Evolutionary conservation across 2,113 vertebrate species (phyloP), one percentile per base, ranked within the genome.

Genomic region (Hipposideros armiger): DNA sequence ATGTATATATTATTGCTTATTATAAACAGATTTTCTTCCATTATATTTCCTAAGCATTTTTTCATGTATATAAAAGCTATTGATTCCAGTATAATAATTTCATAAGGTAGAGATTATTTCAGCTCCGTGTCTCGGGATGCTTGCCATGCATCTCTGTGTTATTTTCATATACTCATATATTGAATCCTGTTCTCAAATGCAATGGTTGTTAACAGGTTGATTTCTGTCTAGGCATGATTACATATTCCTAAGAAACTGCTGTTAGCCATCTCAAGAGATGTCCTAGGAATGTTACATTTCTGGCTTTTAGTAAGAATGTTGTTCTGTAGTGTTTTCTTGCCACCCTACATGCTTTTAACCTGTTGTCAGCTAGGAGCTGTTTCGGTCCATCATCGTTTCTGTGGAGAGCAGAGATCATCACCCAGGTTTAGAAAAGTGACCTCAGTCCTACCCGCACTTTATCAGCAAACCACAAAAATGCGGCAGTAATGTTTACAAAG

Each of bases 11-110:
- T 74, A 72, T 70, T 70, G 70, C 77, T 86, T 77, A 66, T 62
- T 47, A 81, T 77, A 69, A 80, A 74, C 40, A 67, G n/a, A n/a
- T 81, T 91, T 88, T 58, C 69, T 76, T 78, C 36, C 45, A 56
- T 78, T 96, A 28, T 52, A 91, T 91, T 70, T 82, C 36, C 76
- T 94, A 90, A 30, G 15, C 19, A 62, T 24, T 74, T 95, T 62
- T 76, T 42, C 58, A 19, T 47, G 30, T 74, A 52, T 73, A n/a
- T 74, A 36, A 72, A 89, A 94, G 16, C 50, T 86, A 36, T 64
- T 69, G 84, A 54, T 62, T 85, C 60, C 28, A 11, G 40, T 52
- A 32, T 64, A 95, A 64, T 81, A 88, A 70, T 88, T 88, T 74
- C 11, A 28, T 72, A 58, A 88, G 9, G 15, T 78, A 64, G 30